Conservation (phyloP, 2,888 invertebrate species). For the Rhingia rostrata region DNA sequence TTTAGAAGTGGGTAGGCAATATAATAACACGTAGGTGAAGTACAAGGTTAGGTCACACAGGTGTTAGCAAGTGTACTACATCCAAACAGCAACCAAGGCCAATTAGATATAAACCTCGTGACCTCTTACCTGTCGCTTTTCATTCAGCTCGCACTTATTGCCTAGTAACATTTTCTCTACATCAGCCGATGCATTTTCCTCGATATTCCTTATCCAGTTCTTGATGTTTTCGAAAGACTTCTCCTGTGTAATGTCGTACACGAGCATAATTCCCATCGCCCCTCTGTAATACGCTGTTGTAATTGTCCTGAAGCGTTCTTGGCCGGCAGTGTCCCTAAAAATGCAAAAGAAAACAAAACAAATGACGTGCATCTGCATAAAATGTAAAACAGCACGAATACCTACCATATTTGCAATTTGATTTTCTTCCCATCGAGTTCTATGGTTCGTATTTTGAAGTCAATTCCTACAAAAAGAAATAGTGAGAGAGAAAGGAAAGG, state of each 20-base stretch:
- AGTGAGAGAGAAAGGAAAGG: conserved; percentile 79
- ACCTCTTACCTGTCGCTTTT: conserved; percentile 91
- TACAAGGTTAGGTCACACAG: background rate
- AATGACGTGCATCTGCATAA: conserved; percentile 1
- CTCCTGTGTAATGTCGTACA: conserved; percentile 99
- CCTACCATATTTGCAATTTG: conserved; percentile 99
- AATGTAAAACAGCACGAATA: conserved; percentile 71
- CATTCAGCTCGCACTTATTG: conserved; percentile 99
- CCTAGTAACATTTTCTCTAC: conserved; percentile 99
- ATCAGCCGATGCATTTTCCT: conserved; percentile 99
- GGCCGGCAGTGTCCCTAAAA: conserved; percentile 98
- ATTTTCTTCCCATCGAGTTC: conserved; percentile 99
- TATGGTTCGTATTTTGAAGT: conserved; percentile 99
- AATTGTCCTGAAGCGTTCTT: conserved; percentile 99
- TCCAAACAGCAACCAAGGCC: background rate
- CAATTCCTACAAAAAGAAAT: conserved; percentile 91
- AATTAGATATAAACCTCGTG: too few relatives aligned
- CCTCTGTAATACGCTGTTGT: conserved; percentile 99
- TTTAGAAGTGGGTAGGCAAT: too few relatives aligned
- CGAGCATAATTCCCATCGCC: conserved; percentile 99
- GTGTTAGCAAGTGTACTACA: background rate
- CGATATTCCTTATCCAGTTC: conserved; percentile 99
- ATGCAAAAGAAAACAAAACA: conserved; percentile 48
- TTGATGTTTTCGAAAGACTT: conserved; percentile 99
- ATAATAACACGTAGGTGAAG: background rate